These are phyloP conservation scores for Rhopilema esculentum DNA, from an alignment of 30 jellyfish, hydroid and myxozoan species.

Conservation along the genomic window DNA sequence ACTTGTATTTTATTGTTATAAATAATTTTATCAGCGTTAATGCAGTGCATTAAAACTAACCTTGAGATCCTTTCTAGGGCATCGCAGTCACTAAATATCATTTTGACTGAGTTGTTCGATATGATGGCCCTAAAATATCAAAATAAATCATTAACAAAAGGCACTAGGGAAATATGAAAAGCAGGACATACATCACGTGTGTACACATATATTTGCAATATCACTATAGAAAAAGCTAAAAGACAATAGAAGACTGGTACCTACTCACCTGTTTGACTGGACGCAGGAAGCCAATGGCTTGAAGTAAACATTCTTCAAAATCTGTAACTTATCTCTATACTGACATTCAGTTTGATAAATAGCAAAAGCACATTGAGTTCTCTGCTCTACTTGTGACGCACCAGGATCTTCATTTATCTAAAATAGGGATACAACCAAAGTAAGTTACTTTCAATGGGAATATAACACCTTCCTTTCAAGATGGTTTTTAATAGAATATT, in stretches of 20 bases:
- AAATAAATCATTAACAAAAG: not conserved
- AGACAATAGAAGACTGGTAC: not conserved
- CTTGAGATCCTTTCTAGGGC: constrained; percentile 46
- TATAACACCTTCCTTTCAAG: not conserved
- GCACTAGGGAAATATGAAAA: not conserved
- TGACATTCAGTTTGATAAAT: constrained; percentile 42
- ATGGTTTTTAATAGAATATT: not conserved
- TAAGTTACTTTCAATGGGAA: not conserved
- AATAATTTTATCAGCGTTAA: too few relatives aligned
- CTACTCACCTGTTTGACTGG: constrained; percentile 48
- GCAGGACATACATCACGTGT: too few relatives aligned
- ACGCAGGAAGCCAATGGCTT: constrained; percentile 61
- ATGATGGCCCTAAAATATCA: constrained; percentile 59
- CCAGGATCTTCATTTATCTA: not conserved
- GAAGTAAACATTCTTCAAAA: constrained; percentile 22
- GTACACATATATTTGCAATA: too few relatives aligned
- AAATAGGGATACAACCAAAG: too few relatives aligned
- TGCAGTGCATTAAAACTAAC: constrained; percentile 7
- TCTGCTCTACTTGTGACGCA: constrained; percentile 32
- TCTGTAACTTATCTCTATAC: constrained; percentile 21
- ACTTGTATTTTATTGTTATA: too few relatives aligned
- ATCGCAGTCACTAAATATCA: constrained; percentile 73
- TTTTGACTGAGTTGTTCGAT: constrained; percentile 34
- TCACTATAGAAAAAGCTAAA: not conserved
- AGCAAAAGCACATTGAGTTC: constrained; percentile 44